A percentile compares a stretch with the other conserved stretches of the same genome.
phyloP scores from a whole-genome alignment of 2,797 vertebrate genomes.

The Gymnothorax reevesii region DNA sequence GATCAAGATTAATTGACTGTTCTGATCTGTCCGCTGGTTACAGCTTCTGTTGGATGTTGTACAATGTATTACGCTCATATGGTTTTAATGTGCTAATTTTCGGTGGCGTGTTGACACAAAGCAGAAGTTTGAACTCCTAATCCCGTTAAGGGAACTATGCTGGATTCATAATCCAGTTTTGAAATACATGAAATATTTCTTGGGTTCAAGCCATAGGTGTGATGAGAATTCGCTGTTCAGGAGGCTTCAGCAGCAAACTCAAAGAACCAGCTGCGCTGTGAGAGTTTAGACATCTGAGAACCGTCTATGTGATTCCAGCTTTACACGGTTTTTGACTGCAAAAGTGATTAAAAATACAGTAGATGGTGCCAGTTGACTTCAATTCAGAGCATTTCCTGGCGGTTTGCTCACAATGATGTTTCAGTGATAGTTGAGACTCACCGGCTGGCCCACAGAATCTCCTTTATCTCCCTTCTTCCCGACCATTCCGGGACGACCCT shows the following conservation, averaged over 20 bases:
- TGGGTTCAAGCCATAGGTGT: slow-evolving; percentile 4
- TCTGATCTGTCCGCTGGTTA: not conserved
- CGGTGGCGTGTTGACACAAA: not conserved
- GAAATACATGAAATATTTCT: not conserved
- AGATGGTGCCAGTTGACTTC: not conserved
- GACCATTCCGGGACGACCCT: slow-evolving; percentile 87
- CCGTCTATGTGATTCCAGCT: not conserved
- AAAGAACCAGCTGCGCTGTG: not conserved
- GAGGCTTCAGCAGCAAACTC: not conserved
- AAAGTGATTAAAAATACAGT: not conserved
- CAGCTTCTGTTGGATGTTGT: not conserved
- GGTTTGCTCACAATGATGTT: not conserved
- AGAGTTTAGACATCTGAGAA: not conserved
- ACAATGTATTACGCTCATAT: not conserved
- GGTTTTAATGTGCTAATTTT: slow-evolving; percentile 8
- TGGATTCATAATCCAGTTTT: not conserved
- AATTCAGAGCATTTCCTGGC: not conserved
- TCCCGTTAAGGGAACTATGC: not conserved
- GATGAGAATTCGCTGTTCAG: not conserved
- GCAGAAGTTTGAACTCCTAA: not conserved
- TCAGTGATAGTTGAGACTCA: slow-evolving; percentile 61
- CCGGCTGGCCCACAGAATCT: slow-evolving; percentile 64
- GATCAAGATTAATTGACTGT: not conserved
- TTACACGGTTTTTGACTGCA: too few species aligned
- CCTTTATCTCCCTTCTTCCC: slow-evolving; percentile 86